Base-by-base conservation (phyloP, 92 coral and sea anemone genomes). In the Phenganax subtilis region DNA sequence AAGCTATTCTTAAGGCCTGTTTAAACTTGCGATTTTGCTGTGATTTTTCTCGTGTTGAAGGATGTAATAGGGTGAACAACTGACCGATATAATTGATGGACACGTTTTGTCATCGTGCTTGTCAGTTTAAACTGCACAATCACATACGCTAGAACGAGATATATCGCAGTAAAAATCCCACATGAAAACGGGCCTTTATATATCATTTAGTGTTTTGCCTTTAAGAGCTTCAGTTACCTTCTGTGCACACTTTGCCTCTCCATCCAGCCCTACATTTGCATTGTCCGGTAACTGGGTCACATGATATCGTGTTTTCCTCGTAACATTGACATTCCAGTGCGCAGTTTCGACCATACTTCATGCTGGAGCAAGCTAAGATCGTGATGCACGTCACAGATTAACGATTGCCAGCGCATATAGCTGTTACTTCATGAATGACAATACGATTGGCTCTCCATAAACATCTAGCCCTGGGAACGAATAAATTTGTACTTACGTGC, bases 191-290 rank as follows among this genome's bases (percentile, higher is more conserved):
- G 25, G 25, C 25, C 25, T 20, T 20, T 20, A 20, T 20, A 20
- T 20, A 20, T 20, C 25, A 20, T 20, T 25, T 17, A 15, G 54
- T 16, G 54, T 1, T 55, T 16, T 20, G 17, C 52, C 8, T 28
- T 6, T 27, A 61, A 20, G 0, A 20, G 25, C 54, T 27, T 15
- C 9, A 85, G 92, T 80, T 87, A 93, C 97, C 89, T 55, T 71
- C 67, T 6, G 91, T 93, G 75, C 97, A 93, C 82, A 87, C 96
- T 0, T 63, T 53, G 66, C 97, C 97, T 58, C 93, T 87, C 96
- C 96, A 93, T 20, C 97, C 97, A 29, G 96, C 71, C 12, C 71
- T 54, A 81, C 97, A 93, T 65, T 55, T 72, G 84, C 97, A 93
- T 8, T 14, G 28, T 29, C 97, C 97, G 52, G 79, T 86, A 61